Evolutionary conservation across 2,888 invertebrate species (phyloP), one percentile per base, ranked within the genome.

Genomic region (Margaritifera margaritifera): DNA sequence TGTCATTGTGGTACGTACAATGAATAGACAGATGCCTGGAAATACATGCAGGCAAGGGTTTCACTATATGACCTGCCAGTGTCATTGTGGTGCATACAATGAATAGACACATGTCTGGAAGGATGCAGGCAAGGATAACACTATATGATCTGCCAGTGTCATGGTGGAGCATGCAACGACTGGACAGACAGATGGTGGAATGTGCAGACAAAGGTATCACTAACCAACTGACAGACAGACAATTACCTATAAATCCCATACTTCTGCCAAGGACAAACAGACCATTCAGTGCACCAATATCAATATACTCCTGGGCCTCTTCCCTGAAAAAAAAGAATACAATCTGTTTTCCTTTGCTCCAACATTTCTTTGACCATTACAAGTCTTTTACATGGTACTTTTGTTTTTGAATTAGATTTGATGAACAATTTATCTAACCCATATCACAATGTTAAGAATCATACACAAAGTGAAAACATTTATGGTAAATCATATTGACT

Each of bases 281-380:
- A 1, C 99, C 99, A 91, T 99, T 99, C 83, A 99, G 96, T 0
- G 98, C 95, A 57, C 99, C 99, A 91, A 99, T 98, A 82, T 96
- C 95, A 64, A 99, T 95, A 89, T 98, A 99, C 89, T 98, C 98
- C 88, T 96, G 95, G 0, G 99, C 97, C 90, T 99, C 99, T 90
- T 99, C 98, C 86, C 96, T 91, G 86, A 64, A 89, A 88, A 66
- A 65, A n/a, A 60, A 55, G 25, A 55, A 70, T 31, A 22, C 15
- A 20, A 15, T 42, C 42, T 15, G 42, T 15, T 11, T 42, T 42
- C 42, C 6, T 22, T 50, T 54, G 1, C n/a, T 53, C 50, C 24
- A 3, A 56, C 8, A 56, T 56, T n/a, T 56, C 8, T 19, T 56
- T 24, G 22, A 22, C 22, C 2, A 19, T 24, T 24, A 11, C 56